Percentiles rank a stretch among this genome's conserved stretches.
These are phyloP conservation scores for Fistularia commersonii DNA, from an alignment of 2,797 vertebrate species.

Conservation along the genomic window DNA sequence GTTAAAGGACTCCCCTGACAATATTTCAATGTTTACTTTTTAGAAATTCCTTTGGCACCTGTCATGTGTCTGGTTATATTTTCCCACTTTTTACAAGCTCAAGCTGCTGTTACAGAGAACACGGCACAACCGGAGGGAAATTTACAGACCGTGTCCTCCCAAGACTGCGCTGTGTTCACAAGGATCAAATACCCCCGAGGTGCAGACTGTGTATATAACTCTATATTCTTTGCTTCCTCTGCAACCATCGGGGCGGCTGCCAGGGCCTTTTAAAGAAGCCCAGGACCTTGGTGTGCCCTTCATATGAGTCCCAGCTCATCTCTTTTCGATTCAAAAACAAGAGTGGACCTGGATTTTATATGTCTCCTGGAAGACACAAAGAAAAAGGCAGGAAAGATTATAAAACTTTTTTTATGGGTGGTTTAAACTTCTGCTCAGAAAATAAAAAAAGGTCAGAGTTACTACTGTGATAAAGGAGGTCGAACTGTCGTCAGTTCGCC, in stretches of 20 bases:
- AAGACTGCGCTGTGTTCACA: constrained; percentile 51
- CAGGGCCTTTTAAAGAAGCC: constrained; percentile 21
- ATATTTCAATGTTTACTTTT: constrained; percentile 50
- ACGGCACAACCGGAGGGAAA: constrained; percentile 44
- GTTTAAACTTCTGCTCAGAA: constrained; percentile 41
- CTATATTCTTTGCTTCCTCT: constrained; percentile 39
- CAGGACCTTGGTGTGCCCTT: no score
- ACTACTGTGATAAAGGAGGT: constrained; percentile 7
- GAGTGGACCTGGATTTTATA: constrained; percentile 52
- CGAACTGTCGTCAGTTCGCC: constrained; percentile 21
- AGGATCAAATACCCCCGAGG: constrained; percentile 71
- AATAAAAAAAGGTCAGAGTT: constrained; percentile 20
- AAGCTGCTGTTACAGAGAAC: constrained; percentile 51
- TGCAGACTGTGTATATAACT: constrained; percentile 41
- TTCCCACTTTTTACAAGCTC: constrained; percentile 56
- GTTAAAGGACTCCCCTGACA: not conserved
- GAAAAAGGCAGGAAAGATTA: constrained; percentile 30
- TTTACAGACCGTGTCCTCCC: constrained; percentile 71
- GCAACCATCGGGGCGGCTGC: constrained; percentile 28
- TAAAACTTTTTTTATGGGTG: constrained; percentile 29
- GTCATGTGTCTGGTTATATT: constrained; percentile 58
- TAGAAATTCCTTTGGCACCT: constrained; percentile 69
- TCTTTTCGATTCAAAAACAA: constrained; percentile 65
- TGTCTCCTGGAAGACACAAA: constrained; percentile 49
- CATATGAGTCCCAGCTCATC: constrained; percentile 63